Conservation (phyloP, 2,113 vertebrate genomes). For the Hiodon tergisus region DNA sequence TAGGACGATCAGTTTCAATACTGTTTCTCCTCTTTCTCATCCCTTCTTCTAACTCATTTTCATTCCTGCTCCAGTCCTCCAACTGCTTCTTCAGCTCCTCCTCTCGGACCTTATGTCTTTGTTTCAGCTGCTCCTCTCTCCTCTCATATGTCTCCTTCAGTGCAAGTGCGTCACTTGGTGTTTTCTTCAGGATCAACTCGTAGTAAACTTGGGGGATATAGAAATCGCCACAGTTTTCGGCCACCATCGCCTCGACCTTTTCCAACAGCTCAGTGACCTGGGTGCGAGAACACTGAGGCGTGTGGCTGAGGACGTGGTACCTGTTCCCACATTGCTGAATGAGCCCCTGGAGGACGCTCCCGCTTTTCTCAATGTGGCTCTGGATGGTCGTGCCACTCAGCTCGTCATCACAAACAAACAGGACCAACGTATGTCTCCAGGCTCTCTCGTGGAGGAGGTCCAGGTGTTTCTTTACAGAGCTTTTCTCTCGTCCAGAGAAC, state of each 20-base stretch:
- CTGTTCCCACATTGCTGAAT: not conserved
- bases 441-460: not conserved
- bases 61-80: not conserved
- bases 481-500: not conserved
- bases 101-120: not conserved
- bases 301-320: not conserved
- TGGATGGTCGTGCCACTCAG: not conserved
- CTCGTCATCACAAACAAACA: not conserved
- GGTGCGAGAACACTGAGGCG: not conserved
- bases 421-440: not conserved
- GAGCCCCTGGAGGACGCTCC: not conserved
- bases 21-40: not conserved
- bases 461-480: not conserved
- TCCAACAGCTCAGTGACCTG: constrained; percentile 2
- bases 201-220: not conserved
- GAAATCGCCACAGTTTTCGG: not conserved
- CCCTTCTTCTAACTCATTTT: not conserved
- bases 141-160: not conserved
- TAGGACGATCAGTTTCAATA: not conserved
- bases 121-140: not conserved
- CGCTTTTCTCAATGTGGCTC: not conserved
- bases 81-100: not conserved
- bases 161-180: not conserved
- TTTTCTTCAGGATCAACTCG: not conserved
- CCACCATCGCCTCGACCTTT: constrained; percentile 4